Percentiles rank a stretch among this genome's conserved stretches.
Evolutionary conservation across 2,888 invertebrate species (phyloP).

Genomic region (Philereme vetulata): DNA sequence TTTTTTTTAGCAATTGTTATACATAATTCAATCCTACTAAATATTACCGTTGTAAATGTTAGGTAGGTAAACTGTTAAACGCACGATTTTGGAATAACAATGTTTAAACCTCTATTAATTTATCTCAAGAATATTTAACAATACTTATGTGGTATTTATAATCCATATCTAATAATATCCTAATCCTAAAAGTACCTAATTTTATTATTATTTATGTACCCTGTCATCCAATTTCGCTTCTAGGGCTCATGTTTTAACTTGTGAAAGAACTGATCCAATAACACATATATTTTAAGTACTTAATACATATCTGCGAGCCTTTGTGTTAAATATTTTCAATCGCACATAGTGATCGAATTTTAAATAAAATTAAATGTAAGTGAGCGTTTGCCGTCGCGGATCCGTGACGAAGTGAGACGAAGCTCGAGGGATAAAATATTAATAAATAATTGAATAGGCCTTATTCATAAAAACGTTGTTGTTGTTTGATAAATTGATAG

Average conservation of each 20-base stretch:
- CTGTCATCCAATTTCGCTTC: slow-evolving; percentile 14
- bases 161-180: too few relatives aligned
- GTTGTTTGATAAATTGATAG: slow-evolving; percentile 62
- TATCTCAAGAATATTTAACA: too few relatives aligned
- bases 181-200: background rate
- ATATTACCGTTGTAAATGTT: background rate
- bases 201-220: background rate
- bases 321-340: slow-evolving; percentile 39
- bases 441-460: slow-evolving; percentile 55
- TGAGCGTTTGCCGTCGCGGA: slow-evolving; percentile 40
- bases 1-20: background rate
- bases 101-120: too few relatives aligned
- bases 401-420: slow-evolving; percentile 41
- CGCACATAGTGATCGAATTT: slow-evolving; percentile 37
- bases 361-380: slow-evolving; percentile 37
- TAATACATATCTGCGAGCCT: slow-evolving; percentile 43
- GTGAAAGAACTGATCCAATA: slow-evolving; percentile 37
- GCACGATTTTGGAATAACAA: too few relatives aligned
- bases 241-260: slow-evolving; percentile 17
- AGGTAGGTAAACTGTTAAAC: background rate
- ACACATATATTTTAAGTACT: slow-evolving; percentile 31
- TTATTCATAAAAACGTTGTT: slow-evolving; percentile 65
- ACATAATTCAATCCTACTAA: background rate
- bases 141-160: too few relatives aligned
- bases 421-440: slow-evolving; percentile 49